Evolutionary conservation across 2,888 invertebrate species (phyloP).

Genomic region (Leptinotarsa rubiginosa): DNA sequence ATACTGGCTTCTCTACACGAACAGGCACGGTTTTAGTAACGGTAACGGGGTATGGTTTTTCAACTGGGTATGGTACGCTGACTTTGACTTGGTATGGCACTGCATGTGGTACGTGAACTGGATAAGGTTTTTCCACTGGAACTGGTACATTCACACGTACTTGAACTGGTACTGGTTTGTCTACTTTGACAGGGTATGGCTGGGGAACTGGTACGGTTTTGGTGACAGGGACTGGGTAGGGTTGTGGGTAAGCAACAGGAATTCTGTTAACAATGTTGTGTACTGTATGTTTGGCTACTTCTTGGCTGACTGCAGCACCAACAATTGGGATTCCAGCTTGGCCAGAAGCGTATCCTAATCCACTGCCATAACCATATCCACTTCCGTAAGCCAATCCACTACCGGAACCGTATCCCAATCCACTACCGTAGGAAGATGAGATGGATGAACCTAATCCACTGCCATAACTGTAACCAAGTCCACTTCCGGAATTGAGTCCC

Average conservation of each 20-base stretch:
- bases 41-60: slow-evolving; percentile 57
- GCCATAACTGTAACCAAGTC: too few species aligned
- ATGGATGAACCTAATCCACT: too few species aligned
- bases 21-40: slow-evolving; percentile 51
- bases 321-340: not conserved
- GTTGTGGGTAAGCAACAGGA: slow-evolving; percentile 59
- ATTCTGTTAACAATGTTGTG: slow-evolving; percentile 55
- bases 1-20: slow-evolving; percentile 54
- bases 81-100: slow-evolving; percentile 52
- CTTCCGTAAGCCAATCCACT: slow-evolving; percentile 17
- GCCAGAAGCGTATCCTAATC: not conserved
- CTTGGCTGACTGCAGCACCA: slow-evolving; percentile 29
- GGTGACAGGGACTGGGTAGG: slow-evolving; percentile 58
- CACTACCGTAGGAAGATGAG: not conserved
- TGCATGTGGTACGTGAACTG: slow-evolving; percentile 56
- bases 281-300: slow-evolving; percentile 47
- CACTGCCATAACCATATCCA: slow-evolving; percentile 15
- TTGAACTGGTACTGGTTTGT: slow-evolving; percentile 52
- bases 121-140: slow-evolving; percentile 57
- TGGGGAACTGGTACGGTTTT: slow-evolving; percentile 58
- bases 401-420: slow-evolving; percentile 22
- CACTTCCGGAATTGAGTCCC: too few species aligned
- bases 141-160: slow-evolving; percentile 52
- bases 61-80: slow-evolving; percentile 52
- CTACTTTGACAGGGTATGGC: slow-evolving; percentile 57